Evolutionary conservation across 2,888 invertebrate species (phyloP), one percentile per base, ranked within the genome.

Genomic region (Idaea straminata): DNA sequence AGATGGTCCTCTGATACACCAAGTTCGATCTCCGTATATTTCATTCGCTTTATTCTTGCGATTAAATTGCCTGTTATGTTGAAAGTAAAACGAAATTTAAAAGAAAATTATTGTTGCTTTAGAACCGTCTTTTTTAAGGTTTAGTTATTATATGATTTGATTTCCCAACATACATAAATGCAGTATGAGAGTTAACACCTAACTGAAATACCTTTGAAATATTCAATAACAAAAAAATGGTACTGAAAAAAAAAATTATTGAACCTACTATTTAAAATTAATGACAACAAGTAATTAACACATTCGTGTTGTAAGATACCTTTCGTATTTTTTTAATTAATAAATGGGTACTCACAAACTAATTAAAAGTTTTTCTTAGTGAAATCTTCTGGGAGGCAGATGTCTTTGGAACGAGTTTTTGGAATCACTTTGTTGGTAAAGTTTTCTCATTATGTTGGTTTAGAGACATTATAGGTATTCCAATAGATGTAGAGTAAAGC

Each of bases 391-490:
- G 64, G 58, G 61, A 67, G 67, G 61, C 71, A 67, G 69, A 71
- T 67, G 68, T 69, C 62, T 69, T 66, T 63, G 35, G 59, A 65
- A 65, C 63, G 62, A 64, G 63, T 64, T 64, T 64, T 69, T 70
- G 63, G 66, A 72, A 68, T 65, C 64, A 67, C 64, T 69, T 67
- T 69, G 62, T 35, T 25, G 61, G 59, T 59, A 13, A 71, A 73
- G 68, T 73, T 73, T 73, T 71, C 69, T 70, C 70, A 71, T 73
- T 71, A 71, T 57, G 61, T 65, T 47, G 62, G 63, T 69, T 63
- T 65, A 38, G 66, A 67, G 61, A 61, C 65, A 59, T 35, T 66
- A 57, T 63, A 67, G 65, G 60, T 65, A 68, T 68, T 63, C 57
- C 3, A 58, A 63, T 35, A 59, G 35, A 36, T 57, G 61, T 34